A percentile compares a stretch with the other conserved stretches of the same genome.
phyloP scores from a whole-genome alignment of 2,888 invertebrate species.

The Volucella inflata region DNA sequence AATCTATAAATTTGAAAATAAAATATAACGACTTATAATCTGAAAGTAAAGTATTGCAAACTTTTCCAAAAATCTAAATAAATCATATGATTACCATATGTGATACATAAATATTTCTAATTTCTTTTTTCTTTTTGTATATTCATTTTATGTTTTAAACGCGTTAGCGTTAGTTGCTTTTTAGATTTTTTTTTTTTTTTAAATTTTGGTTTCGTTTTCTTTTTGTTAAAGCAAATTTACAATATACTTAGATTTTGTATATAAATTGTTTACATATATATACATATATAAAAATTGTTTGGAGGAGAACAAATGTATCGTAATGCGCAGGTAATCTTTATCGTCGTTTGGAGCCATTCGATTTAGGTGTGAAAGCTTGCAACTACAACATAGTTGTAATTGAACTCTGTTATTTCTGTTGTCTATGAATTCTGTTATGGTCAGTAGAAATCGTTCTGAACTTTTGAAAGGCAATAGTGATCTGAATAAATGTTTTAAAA shows the following conservation, averaged over 20 bases:
- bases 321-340: not conserved
- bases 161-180: slow-evolving; percentile 39
- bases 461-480: too few species aligned
- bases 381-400: too few species aligned
- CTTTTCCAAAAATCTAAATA: slow-evolving; percentile 27
- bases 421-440: not conserved
- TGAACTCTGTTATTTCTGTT: too few species aligned
- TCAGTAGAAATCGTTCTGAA: too few species aligned
- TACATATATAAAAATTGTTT: not conserved
- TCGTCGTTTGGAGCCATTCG: not conserved
- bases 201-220: not conserved
- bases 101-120: slow-evolving; percentile 13
- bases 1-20: slow-evolving; percentile 9
- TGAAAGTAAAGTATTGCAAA: slow-evolving; percentile 44
- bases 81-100: slow-evolving; percentile 29
- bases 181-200: slow-evolving; percentile 7
- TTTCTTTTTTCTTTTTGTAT: not conserved
- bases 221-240: slow-evolving; percentile 24
- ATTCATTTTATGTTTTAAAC: slow-evolving; percentile 22
- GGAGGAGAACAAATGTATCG: not conserved
- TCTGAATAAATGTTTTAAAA: too few species aligned
- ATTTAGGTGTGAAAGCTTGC: not conserved
- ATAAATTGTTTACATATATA: not conserved
- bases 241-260: not conserved
- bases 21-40: not conserved